Base-by-base conservation (phyloP, 2,113 vertebrate species). In the Pao palembangensis region DNA sequence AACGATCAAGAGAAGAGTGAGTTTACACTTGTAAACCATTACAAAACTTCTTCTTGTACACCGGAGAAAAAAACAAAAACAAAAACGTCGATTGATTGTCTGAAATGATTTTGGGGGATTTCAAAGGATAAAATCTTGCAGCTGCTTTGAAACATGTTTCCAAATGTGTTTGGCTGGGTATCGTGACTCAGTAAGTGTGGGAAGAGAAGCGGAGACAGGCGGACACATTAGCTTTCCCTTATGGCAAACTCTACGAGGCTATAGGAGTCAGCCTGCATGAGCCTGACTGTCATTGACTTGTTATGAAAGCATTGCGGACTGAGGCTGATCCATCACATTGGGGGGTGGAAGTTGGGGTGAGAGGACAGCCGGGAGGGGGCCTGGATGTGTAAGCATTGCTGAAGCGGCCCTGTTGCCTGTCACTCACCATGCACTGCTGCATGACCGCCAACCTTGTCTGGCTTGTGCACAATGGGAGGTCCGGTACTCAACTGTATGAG, bases 181-280 rank as follows among this genome's bases (percentile, higher is more conserved):
- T 75, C 41, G 61, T 83, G 80, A 83, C 76, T 85, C 83, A 83
- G 70, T 68, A 17, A 67, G 66, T 79, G 70, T 81, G 81, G 81
- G 70, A 69, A 81, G 65, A 72, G 41, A 67, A 61, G 60, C 72
- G 77, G 70, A 85, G 80, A 73, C 65, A 77, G 67, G 64, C 75
- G 85, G 84, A 85, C 80, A 78, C 73, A 87, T 85, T 88, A 87
- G 69, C 83, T 70, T 69, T 71, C 73, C 78, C 83, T 82, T 76
- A 80, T 81, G 75, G 75, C 73, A 75, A 69, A 76, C 73, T 70
- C 73, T 80, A 65, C 71, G 10, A 68, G 79, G 82, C 84, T 82
- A 77, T 69, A 73, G 76, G 76, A 84, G 77, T 84, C 75, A 79
- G 68, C 63, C 76, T 79, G 76, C 80, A 78, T 78, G 76, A 85